These are phyloP conservation scores for Cyrtorhinus lividipennis DNA, from an alignment of 1,140 invertebrate species.

Conservation along the genomic window DNA sequence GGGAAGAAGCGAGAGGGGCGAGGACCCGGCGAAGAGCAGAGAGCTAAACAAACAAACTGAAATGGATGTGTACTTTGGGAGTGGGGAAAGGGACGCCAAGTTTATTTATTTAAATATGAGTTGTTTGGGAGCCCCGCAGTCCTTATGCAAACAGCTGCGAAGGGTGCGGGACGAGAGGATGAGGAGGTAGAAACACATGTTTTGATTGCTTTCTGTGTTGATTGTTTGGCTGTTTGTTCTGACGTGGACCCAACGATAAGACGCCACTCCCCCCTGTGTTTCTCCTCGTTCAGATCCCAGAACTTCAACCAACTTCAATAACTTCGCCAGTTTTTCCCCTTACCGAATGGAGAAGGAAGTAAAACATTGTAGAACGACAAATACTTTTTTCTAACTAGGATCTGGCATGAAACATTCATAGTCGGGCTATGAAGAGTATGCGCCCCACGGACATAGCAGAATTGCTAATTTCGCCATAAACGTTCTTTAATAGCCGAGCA, in stretches of 20 bases:
- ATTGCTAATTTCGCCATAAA: no score
- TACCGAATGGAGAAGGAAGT: no score
- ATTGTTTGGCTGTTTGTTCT: constrained; percentile 27
- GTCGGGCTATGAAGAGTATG: no score
- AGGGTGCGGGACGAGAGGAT: not conserved
- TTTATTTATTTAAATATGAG: constrained; percentile 28
- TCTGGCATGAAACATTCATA: no score
- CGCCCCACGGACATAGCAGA: no score
- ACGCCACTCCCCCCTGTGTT: not conserved
- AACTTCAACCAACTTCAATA: not conserved
- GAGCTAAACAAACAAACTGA: constrained; percentile 22
- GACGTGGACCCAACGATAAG: constrained; percentile 22
- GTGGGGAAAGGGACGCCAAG: constrained; percentile 17
- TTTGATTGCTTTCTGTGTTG: constrained; percentile 27
- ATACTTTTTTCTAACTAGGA: no score
- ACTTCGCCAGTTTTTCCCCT: not conserved
- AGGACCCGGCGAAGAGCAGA: constrained; percentile 7
- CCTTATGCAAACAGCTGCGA: constrained; percentile 20
- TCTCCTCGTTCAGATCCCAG: not conserved
- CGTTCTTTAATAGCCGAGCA: no score
- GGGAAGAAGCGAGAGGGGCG: constrained; percentile 7
- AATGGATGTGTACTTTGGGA: constrained; percentile 21
- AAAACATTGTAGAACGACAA: no score
- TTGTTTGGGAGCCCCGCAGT: constrained; percentile 23
- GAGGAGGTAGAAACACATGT: constrained; percentile 24